phyloP scores from a whole-genome alignment of 2,888 invertebrate genomes.

The Nesidiocoris tenuis region DNA sequence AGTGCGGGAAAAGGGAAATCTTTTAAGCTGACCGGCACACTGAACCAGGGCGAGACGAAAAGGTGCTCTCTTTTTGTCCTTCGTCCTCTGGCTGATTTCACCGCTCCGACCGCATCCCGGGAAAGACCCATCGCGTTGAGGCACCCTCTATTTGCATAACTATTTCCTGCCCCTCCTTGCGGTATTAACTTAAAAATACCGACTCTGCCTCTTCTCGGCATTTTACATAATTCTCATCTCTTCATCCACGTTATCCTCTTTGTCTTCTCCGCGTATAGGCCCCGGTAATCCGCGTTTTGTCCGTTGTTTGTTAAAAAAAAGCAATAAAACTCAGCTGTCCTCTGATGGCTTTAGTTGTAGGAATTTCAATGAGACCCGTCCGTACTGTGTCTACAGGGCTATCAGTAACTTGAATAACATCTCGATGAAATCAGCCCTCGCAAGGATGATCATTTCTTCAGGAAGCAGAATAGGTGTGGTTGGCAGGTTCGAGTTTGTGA shows the following conservation, averaged over 20 bases:
- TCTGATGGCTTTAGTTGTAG: too few species aligned
- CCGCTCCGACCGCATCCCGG: background rate
- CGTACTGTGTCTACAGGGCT: too few species aligned
- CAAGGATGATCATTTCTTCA: too few species aligned
- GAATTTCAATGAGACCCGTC: too few species aligned
- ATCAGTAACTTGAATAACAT: too few species aligned
- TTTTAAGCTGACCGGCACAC: background rate
- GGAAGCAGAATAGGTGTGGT: too few species aligned
- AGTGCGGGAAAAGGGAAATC: background rate
- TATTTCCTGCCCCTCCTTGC: conserved; percentile 8
- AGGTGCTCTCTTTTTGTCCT: background rate
- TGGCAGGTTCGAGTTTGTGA: too few species aligned
- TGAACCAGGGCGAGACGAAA: background rate
- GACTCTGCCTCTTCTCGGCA: conserved; percentile 1
- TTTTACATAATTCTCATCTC: conserved; percentile 25
- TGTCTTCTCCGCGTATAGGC: background rate
- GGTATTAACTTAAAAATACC: conserved; percentile 26
- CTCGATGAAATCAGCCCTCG: too few species aligned
- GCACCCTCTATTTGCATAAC: conserved; percentile 21
- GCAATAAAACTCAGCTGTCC: too few species aligned
- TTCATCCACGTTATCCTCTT: background rate
- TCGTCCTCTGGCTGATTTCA: background rate
- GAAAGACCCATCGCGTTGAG: conserved; percentile 1
- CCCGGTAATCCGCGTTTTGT: too few species aligned
- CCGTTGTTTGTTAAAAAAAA: too few species aligned